Base-by-base conservation (phyloP, 1,140 invertebrate genomes). In the Hyposmocoma kahamanoa region DNA sequence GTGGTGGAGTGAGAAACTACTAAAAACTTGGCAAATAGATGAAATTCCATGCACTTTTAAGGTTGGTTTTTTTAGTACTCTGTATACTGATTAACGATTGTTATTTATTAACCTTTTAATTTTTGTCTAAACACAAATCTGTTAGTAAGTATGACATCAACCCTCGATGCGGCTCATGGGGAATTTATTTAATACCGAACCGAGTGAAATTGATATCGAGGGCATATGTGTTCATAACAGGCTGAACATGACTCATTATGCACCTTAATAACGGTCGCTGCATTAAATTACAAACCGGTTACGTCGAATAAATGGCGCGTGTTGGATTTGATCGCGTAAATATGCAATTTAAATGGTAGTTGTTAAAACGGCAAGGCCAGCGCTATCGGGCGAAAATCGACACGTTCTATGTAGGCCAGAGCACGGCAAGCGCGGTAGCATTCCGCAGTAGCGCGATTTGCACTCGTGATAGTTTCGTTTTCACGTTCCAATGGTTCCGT, bases 381-480 rank as follows among this genome's bases (percentile, higher is more conserved):
- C 67, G 65, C 57, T 84, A 82, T 81, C 78, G 64, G 71, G 68
- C 70, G 68, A 78, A 84, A 82, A 84, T 84, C 78, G 67, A 77
- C 78, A 76, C 68, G 74, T 77, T 77, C 71, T 77, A 80, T 80
- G 68, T 77, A 72, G 70, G 78, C 66, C 78, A 78, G 62, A 54
- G 56, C 61, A 59, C 63, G 61, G 66, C 63, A 47, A 59, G 65
- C 64, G 59, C 57, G 60, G 65, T 64, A 77, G 61, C 53, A 82
- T 82, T 77, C 78, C 73, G 73, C 72, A 72, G 80, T 79, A 75
- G 72, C 66, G 62, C 60, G 69, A 81, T 80, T 80, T 77, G 71
- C 58, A 59, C 67, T 70, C 74, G 68, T 67, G 76, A 82, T 84
- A 82, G 74, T 80, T 82, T 78, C 67, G 60, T 77, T 82, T 84